Base-by-base conservation (phyloP, 2,888 invertebrate species). In the Zaprionus bogoriensis region DNA sequence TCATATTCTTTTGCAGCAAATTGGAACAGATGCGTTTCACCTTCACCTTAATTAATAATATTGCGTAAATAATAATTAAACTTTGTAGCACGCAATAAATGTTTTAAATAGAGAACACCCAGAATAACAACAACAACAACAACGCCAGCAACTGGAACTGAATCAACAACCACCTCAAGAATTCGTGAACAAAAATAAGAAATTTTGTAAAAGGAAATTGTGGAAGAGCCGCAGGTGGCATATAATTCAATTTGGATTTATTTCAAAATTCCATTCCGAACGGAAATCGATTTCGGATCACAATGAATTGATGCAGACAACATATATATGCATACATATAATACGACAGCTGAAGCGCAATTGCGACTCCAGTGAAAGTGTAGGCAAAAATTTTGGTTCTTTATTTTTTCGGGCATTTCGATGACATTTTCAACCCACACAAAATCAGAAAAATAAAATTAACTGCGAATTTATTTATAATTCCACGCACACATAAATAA, bases 11-110 rank as follows among this genome's bases (percentile, higher is more conserved):
- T 28, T 20, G 52, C 52, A 52, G 30, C 67, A 36, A 58, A 57
- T 61, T 63, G 67, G 64, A 78, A 70, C 73, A 73, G 53, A 77
- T 69, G 78, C 76, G 67, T 64, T 66, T 87, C 79, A 82, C 87
- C 87, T 87, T 87, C 86, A 73, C 73, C 84, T 87, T 87, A 82
- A 75, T 87, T 85, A 65, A 63, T 48, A 81, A 64, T 69, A 76
- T 79, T 76, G 64, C 77, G 77, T 80, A 83, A 83, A 79, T 80
- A 83, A 65, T 75, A 81, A 84, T 84, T 84, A 68, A 41, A 80
- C 70, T 80, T 80, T 67, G 47, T 55, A 59, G 38, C 28, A 58
- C 67, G 58, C 61, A 48, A 78, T 67, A 76, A 70, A 53, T 22
- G 20, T 12, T 23, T 23, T 23, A 42, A 63, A 59, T 47, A 44